Base-by-base conservation (phyloP, 2,113 vertebrate genomes). In the Sapajus apella region DNA sequence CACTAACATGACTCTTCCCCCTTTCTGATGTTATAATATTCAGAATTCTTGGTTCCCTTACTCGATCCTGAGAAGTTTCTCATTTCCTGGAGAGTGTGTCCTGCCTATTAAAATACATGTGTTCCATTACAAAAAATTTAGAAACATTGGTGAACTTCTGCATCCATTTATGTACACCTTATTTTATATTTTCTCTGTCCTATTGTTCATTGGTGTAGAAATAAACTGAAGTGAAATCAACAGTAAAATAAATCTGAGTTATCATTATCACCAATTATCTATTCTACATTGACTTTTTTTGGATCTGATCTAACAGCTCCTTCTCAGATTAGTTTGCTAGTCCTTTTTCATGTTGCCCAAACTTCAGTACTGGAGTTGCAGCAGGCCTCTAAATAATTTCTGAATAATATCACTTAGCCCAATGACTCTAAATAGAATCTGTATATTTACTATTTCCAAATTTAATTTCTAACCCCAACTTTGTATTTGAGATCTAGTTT, bases 1-100 rank as follows among this genome's bases (percentile, higher is more conserved):
- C 8, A 35, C 25, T 56, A 87, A 2, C 23, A 0, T 50, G 9
- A 90, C 7, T n/a, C 6, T 66, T 11, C 0, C 1, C 1, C 6
- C 11, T 40, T 5, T 17, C 32, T 45, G 56, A 64, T 50, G 5
- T 3, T 61, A n/a, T 56, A 58, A 85, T 91, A 79, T 83, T 8
- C 17, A 56, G n/a, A 47, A 35, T 4, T 75, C 27, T 40, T 43
- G 3, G 0, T 75, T 90, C 32, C 9, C 45, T 47, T 27, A 23
- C 7, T 68, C 17, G 7, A 70, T 21, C 7, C 61, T 5, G 4
- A 6, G 25, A 86, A 32, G 11, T 61, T 72, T 77, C 72, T 87
- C 76, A 87, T 90, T 85, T 23, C 18, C 32, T 87, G 3, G 0
- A 79, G 55, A 92, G 20, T 20, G 21, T 68, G 56, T 10, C 11